These are phyloP conservation scores for Oreohelix idahoensis DNA, from an alignment of 1,140 invertebrate species.

Conservation along the genomic window DNA sequence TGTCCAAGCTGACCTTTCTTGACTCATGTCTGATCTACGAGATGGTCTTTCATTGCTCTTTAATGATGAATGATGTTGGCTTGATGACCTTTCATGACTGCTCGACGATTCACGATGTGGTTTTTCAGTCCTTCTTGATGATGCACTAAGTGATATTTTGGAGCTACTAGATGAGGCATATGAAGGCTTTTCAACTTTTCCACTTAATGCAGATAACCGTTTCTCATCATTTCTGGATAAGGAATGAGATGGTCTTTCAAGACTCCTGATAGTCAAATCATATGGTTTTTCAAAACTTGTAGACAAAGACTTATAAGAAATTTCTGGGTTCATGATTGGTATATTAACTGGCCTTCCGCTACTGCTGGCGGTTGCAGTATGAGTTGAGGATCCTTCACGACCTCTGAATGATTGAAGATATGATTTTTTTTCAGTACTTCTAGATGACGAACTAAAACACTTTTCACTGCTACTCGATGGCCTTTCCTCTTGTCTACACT, in stretches of 20 bases:
- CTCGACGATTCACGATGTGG: background rate
- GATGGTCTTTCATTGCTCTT: background rate
- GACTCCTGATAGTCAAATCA: background rate
- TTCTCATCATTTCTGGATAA: background rate
- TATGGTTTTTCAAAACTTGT: background rate
- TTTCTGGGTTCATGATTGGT: no score
- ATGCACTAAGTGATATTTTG: background rate
- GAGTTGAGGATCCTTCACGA: no score
- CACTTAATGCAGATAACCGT: background rate
- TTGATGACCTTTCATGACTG: background rate
- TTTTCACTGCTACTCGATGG: no score
- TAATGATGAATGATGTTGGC: background rate
- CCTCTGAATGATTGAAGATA: background rate
- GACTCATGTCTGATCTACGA: background rate
- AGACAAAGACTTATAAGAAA: background rate
- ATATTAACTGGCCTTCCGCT: no score
- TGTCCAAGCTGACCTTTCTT: background rate
- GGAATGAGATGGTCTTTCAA: background rate
- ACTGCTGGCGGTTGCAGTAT: no score
- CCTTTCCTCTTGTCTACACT: no score
- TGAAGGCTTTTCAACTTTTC: background rate
- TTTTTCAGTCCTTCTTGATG: background rate
- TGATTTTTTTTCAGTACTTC: background rate
- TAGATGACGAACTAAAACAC: background rate
- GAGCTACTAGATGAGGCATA: background rate